phyloP scores from a whole-genome alignment of 2,113 vertebrate species.

The Anarhynchus alexandrinus region DNA sequence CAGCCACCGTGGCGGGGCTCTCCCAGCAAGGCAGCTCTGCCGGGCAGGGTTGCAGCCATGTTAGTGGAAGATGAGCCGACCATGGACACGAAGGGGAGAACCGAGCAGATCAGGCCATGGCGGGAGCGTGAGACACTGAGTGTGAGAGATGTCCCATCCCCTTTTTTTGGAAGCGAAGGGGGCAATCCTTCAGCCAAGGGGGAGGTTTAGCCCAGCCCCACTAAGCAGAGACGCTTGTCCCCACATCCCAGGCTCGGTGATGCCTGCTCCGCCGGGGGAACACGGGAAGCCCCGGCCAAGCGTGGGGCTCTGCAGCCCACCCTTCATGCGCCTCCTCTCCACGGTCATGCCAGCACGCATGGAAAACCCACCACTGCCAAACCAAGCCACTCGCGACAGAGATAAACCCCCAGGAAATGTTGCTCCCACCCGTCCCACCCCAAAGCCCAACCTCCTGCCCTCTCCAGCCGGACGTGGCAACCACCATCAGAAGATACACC shows the following conservation, averaged over 20 bases:
- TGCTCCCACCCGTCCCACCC: neutral
- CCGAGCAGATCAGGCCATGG: fast-evolving
- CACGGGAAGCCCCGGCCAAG: neutral
- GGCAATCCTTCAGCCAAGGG: neutral
- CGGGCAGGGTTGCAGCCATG: neutral
- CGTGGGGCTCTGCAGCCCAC: neutral
- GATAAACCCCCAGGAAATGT: neutral
- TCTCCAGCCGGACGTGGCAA: neutral
- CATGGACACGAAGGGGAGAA: fast-evolving
- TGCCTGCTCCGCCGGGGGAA: fast-evolving
- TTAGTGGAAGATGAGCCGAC: neutral
- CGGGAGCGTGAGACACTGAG: fast-evolving
- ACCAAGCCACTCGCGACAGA: neutral
- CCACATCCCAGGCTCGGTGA: neutral
- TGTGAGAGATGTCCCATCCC: neutral
- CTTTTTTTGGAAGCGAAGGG: neutral
- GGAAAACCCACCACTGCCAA: neutral
- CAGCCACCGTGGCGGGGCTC: neutral
- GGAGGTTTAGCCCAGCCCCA: neutral
- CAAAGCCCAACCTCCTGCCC: neutral
- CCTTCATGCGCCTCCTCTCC: neutral
- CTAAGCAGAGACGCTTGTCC: neutral
- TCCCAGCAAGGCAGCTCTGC: neutral
- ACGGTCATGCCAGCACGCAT: neutral
- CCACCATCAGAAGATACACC: fast-evolving